Conservation (phyloP, 2,888 invertebrate species). For the Abrostola tripartita region DNA sequence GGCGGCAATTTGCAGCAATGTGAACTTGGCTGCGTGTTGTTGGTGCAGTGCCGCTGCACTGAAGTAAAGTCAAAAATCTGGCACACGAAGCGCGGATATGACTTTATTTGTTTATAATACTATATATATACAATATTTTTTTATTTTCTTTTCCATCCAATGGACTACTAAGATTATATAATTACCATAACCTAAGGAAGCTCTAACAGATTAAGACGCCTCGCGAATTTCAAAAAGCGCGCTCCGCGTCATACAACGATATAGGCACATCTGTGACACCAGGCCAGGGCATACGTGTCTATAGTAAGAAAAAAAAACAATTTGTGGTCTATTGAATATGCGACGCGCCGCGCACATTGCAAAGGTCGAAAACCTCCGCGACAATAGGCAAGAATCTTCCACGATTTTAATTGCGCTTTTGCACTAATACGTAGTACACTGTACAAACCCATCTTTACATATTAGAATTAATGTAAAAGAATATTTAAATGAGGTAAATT, state of each 20-base stretch:
- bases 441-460: conserved; percentile 8
- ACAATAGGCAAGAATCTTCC: conserved; percentile 74
- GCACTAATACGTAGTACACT: conserved; percentile 36
- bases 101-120: no score
- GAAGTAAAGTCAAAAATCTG: conserved; percentile 27
- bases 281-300: conserved; percentile 61
- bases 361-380: conserved; percentile 77
- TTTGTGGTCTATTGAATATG: conserved; percentile 72
- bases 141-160: no score
- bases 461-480: conserved; percentile 27
- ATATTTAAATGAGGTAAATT: conserved; percentile 16
- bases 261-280: conserved; percentile 57
- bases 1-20: conserved; percentile 42
- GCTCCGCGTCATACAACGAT: conserved; percentile 20
- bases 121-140: no score
- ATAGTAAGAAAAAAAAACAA: conserved; percentile 64
- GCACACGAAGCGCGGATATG: background rate
- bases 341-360: conserved; percentile 67
- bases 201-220: conserved; percentile 4
- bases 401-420: conserved; percentile 67
- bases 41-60: conserved; percentile 43
- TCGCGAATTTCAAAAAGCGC: conserved; percentile 47
- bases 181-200: background rate
- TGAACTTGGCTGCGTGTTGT: conserved; percentile 40
- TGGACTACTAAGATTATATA: background rate